Evolutionary conservation across 2,797 vertebrate genomes (phyloP).

Genomic region (Cynodonichthys magdalenae): DNA sequence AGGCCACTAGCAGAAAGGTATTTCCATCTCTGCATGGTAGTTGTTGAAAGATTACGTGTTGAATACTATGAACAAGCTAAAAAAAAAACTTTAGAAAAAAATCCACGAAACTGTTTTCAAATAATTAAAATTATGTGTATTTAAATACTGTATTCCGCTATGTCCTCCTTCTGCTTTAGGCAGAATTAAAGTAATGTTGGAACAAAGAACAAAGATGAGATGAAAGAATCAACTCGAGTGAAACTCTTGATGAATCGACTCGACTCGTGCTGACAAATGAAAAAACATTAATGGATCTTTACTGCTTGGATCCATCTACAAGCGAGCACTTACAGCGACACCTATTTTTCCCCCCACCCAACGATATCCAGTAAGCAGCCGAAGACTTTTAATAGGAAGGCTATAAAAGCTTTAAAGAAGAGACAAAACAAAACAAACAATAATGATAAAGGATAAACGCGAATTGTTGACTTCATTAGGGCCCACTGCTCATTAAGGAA

Average conservation of each 20-base stretch:
- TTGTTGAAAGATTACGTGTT: too few relatives aligned
- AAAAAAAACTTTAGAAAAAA: too few relatives aligned
- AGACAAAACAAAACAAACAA: slow-evolving; percentile 32
- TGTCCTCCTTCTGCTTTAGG: slow-evolving; percentile 18
- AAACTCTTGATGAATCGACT: slow-evolving; percentile 62
- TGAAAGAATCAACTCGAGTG: slow-evolving; percentile 61
- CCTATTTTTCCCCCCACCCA: neutral
- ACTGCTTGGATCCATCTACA: slow-evolving; percentile 33
- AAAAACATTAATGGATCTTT: slow-evolving; percentile 63
- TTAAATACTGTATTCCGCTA: slow-evolving; percentile 52
- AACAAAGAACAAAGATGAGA: slow-evolving; percentile 57
- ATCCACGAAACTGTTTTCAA: slow-evolving; percentile 27
- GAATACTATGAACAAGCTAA: neutral
- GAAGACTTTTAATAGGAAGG: slow-evolving; percentile 48
- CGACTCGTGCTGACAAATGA: slow-evolving; percentile 68
- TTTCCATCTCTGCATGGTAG: neutral
- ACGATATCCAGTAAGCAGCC: slow-evolving; percentile 13
- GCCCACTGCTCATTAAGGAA: slow-evolving; percentile 45
- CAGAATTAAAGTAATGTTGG: slow-evolving; percentile 44
- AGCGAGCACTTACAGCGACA: slow-evolving; percentile 19
- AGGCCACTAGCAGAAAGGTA: neutral
- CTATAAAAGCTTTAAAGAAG: slow-evolving; percentile 24
- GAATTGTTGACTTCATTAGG: slow-evolving; percentile 47
- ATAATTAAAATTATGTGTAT: slow-evolving; percentile 46
- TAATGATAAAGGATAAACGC: slow-evolving; percentile 36